Percentiles rank a stretch among this genome's conserved stretches.
Conservation (phyloP, 2,113 vertebrate species). For the Charadrius vociferus region DNA sequence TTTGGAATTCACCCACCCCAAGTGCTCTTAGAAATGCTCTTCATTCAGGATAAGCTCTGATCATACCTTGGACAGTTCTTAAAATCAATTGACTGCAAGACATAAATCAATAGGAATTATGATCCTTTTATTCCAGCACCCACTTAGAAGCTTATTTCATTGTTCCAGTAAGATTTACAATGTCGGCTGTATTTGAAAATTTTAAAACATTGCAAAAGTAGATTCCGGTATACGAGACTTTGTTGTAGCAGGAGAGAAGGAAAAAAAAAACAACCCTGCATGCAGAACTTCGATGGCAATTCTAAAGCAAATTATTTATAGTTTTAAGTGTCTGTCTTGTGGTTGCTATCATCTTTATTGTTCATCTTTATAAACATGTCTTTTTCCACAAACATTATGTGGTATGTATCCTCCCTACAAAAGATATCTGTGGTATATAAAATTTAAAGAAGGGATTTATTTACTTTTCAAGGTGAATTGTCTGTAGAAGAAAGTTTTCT, state of each 20-base stretch:
- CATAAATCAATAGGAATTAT: not conserved
- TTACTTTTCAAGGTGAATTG: not conserved
- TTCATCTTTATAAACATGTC: not conserved
- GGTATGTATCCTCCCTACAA: not conserved
- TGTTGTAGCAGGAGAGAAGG: not conserved
- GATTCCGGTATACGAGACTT: not conserved
- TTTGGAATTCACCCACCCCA: not conserved
- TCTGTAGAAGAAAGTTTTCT: not conserved
- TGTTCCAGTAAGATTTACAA: not conserved
- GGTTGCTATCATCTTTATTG: not conserved
- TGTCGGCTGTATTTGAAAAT: not conserved
- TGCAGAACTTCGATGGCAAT: not conserved
- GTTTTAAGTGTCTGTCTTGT: not conserved
- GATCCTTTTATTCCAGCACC: not conserved
- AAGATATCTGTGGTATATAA: not conserved
- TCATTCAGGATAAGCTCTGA: not conserved
- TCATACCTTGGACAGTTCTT: not conserved
- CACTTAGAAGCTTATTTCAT: not conserved
- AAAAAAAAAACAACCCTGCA: not conserved
- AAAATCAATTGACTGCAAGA: not conserved
- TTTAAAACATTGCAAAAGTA: not conserved
- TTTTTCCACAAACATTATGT: not conserved
- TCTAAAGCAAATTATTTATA: not conserved
- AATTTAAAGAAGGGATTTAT: not conserved
- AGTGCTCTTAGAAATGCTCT: not conserved